These are phyloP conservation scores for Lepus timidus DNA, from an alignment of 2,113 vertebrate species.

Conservation along the genomic window DNA sequence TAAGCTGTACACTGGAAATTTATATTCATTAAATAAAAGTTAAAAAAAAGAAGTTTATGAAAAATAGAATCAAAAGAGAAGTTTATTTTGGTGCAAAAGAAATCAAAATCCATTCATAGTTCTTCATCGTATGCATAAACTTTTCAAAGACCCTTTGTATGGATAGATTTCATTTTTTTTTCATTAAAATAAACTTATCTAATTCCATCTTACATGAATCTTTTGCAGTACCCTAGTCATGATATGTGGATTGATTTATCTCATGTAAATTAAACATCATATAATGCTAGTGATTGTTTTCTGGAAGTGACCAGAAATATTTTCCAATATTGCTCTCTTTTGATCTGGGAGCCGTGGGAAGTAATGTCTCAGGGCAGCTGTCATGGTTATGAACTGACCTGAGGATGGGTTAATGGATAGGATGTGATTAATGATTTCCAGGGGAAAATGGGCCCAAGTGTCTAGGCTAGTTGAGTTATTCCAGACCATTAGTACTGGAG, in stretches of 20 bases:
- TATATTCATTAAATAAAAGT: too few relatives aligned
- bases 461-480: not conserved
- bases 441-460: not conserved
- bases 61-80: too few relatives aligned
- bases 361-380: not conserved
- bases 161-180: too few relatives aligned
- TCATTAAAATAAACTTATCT: too few relatives aligned
- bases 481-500: not conserved
- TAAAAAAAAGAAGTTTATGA: too few relatives aligned
- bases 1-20: too few relatives aligned
- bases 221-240: too few relatives aligned
- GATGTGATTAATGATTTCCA: not conserved
- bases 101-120: too few relatives aligned
- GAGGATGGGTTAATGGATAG: not conserved
- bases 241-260: not conserved
- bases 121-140: too few relatives aligned
- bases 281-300: slow-evolving; percentile 23
- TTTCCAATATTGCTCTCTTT: slow-evolving; percentile 4
- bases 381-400: not conserved
- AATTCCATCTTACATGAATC: too few relatives aligned
- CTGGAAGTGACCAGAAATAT: slow-evolving; percentile 59
- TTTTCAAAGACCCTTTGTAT: too few relatives aligned
- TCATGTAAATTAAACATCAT: not conserved
- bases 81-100: too few relatives aligned
- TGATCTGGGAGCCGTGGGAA: slow-evolving; percentile 15